Percentiles rank a stretch among this genome's conserved stretches.
These are phyloP conservation scores for Microtus ochrogaster DNA, from an alignment of 2,113 vertebrate genomes.

Conservation along the genomic window DNA sequence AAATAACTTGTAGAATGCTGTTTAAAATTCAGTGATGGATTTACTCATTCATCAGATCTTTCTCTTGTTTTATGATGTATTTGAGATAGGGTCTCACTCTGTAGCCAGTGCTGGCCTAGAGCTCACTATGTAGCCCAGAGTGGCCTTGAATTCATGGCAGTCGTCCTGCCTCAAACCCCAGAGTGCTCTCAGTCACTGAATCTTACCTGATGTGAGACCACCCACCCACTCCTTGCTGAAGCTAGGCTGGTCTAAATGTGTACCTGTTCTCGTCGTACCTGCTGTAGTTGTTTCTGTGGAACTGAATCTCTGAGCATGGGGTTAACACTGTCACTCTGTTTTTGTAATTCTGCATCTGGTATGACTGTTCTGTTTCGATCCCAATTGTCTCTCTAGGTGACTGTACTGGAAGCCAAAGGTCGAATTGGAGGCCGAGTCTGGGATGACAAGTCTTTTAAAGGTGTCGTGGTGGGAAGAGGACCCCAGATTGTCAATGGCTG, in stretches of 20 bases:
- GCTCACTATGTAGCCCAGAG: not conserved
- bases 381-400: conserved; percentile 87
- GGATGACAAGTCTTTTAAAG: conserved; percentile 93
- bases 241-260: not conserved
- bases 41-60: not conserved
- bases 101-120: not conserved
- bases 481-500: conserved; percentile 98
- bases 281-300: not conserved
- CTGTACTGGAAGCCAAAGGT: conserved; percentile 95
- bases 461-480: conserved; percentile 93
- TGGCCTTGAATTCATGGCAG: not conserved
- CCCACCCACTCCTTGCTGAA: not conserved
- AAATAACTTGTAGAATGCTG: not conserved
- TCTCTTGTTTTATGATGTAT: not conserved
- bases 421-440: conserved; percentile 96
- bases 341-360: not conserved
- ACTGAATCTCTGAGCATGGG: not conserved
- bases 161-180: not conserved
- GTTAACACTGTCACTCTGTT: not conserved
- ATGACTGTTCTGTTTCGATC: not conserved
- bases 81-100: not conserved
- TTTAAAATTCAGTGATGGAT: not conserved
- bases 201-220: not conserved
- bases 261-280: not conserved
- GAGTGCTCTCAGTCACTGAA: not conserved